Percentiles rank a stretch among this genome's conserved stretches.
phyloP scores from a whole-genome alignment of 2,888 invertebrate species.

The Cephus nigrinus region DNA sequence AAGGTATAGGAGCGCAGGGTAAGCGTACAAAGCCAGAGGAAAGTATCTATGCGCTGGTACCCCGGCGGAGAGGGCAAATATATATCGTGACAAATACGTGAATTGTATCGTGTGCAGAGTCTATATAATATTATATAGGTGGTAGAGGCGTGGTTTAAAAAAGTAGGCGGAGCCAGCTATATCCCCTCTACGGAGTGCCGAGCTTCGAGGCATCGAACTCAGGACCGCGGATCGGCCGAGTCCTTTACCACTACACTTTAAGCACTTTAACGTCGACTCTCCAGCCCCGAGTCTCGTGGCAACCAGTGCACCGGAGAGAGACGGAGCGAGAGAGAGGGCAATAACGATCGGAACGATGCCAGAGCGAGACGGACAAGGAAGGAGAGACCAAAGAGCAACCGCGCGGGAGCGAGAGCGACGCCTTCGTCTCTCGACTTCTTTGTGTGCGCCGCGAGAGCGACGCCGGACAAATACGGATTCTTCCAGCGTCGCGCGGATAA shows the following conservation, averaged over 20 bases:
- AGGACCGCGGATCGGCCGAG: conserved; percentile 52
- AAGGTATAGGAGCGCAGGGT: background rate
- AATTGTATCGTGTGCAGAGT: conserved; percentile 34
- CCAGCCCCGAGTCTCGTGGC: conserved; percentile 16
- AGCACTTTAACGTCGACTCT: conserved; percentile 30
- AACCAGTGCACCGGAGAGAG: conserved; percentile 11
- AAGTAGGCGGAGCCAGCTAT: conserved; percentile 57
- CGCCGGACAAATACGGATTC: conserved; percentile 44
- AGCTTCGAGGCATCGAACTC: conserved; percentile 60
- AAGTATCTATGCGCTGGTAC: background rate
- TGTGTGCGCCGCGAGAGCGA: conserved; percentile 16
- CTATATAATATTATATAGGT: conserved; percentile 51
- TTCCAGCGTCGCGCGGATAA: conserved; percentile 27
- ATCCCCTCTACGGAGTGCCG: conserved; percentile 38
- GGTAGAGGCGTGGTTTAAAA: conserved; percentile 63
- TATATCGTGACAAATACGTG: conserved; percentile 41
- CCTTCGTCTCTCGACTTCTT: background rate
- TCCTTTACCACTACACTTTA: conserved; percentile 50
- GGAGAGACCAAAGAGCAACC: background rate
- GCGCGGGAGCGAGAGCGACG: background rate
- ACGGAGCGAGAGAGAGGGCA: conserved; percentile 5
- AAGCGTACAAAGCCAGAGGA: background rate
- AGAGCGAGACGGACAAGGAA: conserved; percentile 14
- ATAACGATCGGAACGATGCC: conserved; percentile 8
- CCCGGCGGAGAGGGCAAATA: conserved; percentile 21